Evolutionary conservation across 2,888 invertebrate species (phyloP), one percentile per base, ranked within the genome.

Genomic region (Nephrotoma flavescens): DNA sequence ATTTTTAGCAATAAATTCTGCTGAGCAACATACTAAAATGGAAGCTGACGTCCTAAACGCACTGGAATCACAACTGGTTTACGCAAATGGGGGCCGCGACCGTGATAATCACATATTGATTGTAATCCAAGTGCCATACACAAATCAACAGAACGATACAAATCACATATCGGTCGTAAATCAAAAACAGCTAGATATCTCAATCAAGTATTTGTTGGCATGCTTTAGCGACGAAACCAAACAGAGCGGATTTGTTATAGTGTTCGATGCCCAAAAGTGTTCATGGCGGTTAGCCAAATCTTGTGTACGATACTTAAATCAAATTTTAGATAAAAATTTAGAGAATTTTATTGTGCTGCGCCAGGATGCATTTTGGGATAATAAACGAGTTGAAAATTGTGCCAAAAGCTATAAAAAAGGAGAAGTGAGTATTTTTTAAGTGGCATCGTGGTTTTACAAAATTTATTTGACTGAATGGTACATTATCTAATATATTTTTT

Each of bases 301-400:
- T 42, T 94, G 93, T 89, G 93, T 94, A 87, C 93, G 94, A 52
- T 92, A 93, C 89, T 93, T 94, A 85, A 93, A 92, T 87, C 90
- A 92, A 86, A 90, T 93, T 44, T 91, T 94, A 87, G 93, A 92
- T 88, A 91, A 92, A 87, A 92, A 92, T 87, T 91, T 91, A 83
- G 92, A 92, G 88, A 92, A 92, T 87, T 91, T 94, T 88, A 93
- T 95, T 89, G 95, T 96, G 87, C 92, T 96, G 88, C 93, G 95
- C 89, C 94, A 95, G 41, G 96, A 96, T 89, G 95, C 95, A 85
- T 95, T 95, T 91, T 94, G 95, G 94, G 95, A 96, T 89, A 95
- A 95, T 89, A 94, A 95, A 89, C 90, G 93, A 42, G 94, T 96
- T 85, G 95, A 95, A 90, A 94, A 94, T 89, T 95, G 95, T 90